Conservation (phyloP, 2,888 invertebrate species). For the Azorinus chamasolen region DNA sequence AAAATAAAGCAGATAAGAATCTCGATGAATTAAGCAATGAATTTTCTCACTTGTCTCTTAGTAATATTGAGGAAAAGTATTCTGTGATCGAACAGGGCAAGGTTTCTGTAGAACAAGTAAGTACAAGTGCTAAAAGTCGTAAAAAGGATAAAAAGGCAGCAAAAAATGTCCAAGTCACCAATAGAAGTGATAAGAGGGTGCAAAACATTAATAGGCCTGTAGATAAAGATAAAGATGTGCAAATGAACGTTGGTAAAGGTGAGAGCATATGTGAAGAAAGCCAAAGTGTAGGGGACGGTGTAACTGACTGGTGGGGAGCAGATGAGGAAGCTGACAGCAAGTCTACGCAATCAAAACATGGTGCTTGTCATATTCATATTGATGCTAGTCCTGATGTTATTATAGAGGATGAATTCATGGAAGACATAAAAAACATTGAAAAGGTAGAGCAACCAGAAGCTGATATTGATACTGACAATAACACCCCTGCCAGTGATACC, state of each 20-base stretch:
- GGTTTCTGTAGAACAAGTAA: no score
- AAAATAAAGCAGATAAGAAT: no score
- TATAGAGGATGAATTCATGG: conserved; percentile 41
- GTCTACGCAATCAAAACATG: background rate
- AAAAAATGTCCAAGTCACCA: no score
- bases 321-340: conserved; percentile 2
- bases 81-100: no score
- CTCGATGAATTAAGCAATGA: conserved; percentile 4
- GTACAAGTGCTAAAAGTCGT: conserved; percentile 1
- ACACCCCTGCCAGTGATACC: no score
- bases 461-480: no score
- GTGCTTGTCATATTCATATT: conserved; percentile 26
- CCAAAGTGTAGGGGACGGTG: background rate
- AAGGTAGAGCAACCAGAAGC: no score
- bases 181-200: no score
- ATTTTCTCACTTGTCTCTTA: conserved; percentile 4
- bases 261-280: no score
- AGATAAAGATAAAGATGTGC: no score
- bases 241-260: no score
- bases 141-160: conserved; percentile 22
- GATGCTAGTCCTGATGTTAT: conserved; percentile 57
- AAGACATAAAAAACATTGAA: background rate
- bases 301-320: conserved; percentile 48
- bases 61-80: background rate
- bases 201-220: no score